A percentile compares a stretch with the other conserved stretches of the same genome.
phyloP scores from a whole-genome alignment of 2,797 vertebrate species.

The Nasua narica region DNA sequence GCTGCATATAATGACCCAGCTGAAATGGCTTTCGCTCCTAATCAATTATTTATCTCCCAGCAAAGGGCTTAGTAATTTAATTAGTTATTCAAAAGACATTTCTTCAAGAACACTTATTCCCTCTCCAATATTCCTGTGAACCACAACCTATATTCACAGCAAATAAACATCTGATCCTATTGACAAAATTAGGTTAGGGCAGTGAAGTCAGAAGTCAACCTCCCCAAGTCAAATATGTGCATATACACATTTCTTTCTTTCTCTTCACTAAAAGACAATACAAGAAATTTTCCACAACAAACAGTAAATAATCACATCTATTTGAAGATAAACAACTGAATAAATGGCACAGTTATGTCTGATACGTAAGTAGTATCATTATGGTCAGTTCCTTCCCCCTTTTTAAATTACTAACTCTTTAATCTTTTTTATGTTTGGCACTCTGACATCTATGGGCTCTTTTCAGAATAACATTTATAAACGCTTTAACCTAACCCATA shows the following conservation, averaged over 20 bases:
- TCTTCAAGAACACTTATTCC: background rate
- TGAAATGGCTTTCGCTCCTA: background rate
- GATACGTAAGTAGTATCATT: background rate
- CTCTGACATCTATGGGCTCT: background rate
- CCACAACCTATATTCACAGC: background rate
- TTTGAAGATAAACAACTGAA: background rate
- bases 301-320: background rate
- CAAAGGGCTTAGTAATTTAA: background rate
- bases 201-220: background rate
- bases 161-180: background rate
- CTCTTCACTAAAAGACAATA: background rate
- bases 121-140: background rate
- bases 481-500: background rate
- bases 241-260: background rate
- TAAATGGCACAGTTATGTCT: background rate
- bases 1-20: background rate
- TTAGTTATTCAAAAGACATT: background rate
- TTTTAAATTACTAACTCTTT: background rate
- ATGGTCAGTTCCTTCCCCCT: background rate
- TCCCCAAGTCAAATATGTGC: background rate
- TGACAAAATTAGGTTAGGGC: slow-evolving; percentile 26
- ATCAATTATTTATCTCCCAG: background rate
- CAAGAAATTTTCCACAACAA: background rate
- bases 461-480: background rate
- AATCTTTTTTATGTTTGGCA: background rate